Conservation (phyloP, 2,797 vertebrate species). For the Merluccius polli region DNA sequence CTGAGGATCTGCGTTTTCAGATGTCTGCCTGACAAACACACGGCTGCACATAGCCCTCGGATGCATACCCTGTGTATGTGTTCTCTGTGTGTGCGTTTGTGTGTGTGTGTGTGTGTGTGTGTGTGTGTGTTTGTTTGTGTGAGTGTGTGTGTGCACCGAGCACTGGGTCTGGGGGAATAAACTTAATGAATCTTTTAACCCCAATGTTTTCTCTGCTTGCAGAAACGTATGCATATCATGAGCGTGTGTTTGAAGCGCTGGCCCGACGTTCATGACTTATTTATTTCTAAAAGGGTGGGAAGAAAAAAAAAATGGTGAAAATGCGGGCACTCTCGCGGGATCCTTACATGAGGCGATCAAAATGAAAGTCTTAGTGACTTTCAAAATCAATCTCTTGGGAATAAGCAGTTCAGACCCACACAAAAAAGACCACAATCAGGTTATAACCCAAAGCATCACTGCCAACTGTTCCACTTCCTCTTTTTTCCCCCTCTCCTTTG, state of each 20-base stretch:
- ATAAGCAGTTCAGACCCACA: not conserved
- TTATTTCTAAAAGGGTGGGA: constrained; percentile 27
- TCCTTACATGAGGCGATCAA: constrained; percentile 18
- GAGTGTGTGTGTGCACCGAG: not conserved
- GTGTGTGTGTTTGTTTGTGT: not conserved
- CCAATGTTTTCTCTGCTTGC: constrained; percentile 43
- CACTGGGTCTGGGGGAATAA: constrained; percentile 35
- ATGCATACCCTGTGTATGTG: constrained; percentile 18
- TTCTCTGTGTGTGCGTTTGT: not conserved
- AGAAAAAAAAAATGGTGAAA: constrained; percentile 4
- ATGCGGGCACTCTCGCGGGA: constrained; percentile 20
- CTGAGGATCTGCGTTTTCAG: constrained; percentile 51
- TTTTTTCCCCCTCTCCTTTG: not conserved
- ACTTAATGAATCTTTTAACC: constrained; percentile 61
- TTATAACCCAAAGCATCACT: constrained; percentile 1
- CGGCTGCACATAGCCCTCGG: constrained; percentile 30
- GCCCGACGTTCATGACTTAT: constrained; percentile 53
- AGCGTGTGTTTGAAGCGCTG: constrained; percentile 38
- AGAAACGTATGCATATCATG: constrained; percentile 46
- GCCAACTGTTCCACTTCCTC: constrained; percentile 7
- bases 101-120: not conserved
- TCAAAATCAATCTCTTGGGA: constrained; percentile 8
- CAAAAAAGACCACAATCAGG: not conserved
- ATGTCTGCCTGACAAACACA: constrained; percentile 55
- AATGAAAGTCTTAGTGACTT: constrained; percentile 18